Evolutionary conservation across 1,140 invertebrate genomes (phyloP).

Genomic region (Bombus sibiricus): DNA sequence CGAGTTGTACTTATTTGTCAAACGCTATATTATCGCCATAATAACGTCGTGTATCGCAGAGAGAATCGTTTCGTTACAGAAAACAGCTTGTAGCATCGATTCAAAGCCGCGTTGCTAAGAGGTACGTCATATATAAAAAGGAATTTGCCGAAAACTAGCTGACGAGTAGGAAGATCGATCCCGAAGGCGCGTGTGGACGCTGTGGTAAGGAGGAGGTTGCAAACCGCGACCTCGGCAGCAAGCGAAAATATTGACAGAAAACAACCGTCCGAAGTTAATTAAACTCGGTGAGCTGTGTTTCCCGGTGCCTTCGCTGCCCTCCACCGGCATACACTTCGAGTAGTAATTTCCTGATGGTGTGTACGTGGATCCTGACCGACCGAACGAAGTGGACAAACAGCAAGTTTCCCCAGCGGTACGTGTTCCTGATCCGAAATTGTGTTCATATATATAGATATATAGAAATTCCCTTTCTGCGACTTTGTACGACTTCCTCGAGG

Average conservation of each 20-base stretch:
- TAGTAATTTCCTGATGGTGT: conserved; percentile 77
- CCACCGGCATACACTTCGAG: conserved; percentile 67
- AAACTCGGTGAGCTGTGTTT: conserved; percentile 73
- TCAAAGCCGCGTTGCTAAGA: too few species aligned
- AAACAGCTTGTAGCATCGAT: too few species aligned
- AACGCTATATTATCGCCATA: too few species aligned
- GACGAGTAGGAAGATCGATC: conserved; percentile 26
- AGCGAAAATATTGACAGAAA: conserved; percentile 79
- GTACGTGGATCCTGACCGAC: conserved; percentile 67
- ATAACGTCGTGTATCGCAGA: too few species aligned
- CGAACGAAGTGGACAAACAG: conserved; percentile 74
- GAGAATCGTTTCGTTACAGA: too few species aligned
- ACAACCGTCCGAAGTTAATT: conserved; percentile 77
- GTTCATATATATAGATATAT: conserved; percentile 57
- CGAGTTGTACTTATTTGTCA: too few species aligned
- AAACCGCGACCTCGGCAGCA: conserved; percentile 48
- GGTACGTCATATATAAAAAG: background rate
- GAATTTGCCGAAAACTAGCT: background rate
- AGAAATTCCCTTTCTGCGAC: conserved; percentile 1
- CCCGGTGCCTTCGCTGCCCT: conserved; percentile 61
- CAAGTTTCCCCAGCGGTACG: conserved; percentile 67
- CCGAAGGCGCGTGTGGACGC: conserved; percentile 28
- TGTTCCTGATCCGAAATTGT: conserved; percentile 67
- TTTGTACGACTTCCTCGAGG: conserved; percentile 14
- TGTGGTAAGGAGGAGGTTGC: conserved; percentile 55